Conservation (phyloP, 2,888 invertebrate species). For the Junonia oenone region DNA sequence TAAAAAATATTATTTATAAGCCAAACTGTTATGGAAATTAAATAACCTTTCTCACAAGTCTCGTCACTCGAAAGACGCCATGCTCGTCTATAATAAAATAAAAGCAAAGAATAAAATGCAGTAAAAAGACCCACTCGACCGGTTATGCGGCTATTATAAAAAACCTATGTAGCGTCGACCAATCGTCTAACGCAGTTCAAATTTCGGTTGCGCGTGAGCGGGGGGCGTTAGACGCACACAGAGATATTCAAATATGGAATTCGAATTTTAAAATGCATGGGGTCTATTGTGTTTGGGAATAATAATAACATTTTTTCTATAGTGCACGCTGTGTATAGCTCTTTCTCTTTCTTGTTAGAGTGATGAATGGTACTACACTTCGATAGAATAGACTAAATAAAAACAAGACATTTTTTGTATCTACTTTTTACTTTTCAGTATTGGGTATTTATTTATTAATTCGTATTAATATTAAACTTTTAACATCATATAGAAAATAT, state of each 20-base stretch:
- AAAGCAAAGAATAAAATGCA: conserved; percentile 25
- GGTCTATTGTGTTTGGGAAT: not conserved
- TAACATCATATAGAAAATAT: too few relatives aligned
- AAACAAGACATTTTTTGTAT: too few relatives aligned
- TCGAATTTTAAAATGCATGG: conserved; percentile 1
- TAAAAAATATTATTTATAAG: not conserved
- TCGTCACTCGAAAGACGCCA: conserved; percentile 20
- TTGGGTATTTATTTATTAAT: too few relatives aligned
- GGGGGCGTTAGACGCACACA: conserved; percentile 49
- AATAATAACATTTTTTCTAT: not conserved
- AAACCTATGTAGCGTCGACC: conserved; percentile 43
- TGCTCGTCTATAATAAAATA: conserved; percentile 16
- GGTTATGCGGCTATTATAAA: conserved; percentile 20
- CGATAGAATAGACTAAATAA: too few relatives aligned
- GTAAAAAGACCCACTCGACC: conserved; percentile 27
- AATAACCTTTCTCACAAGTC: not conserved
- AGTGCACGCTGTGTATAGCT: too few relatives aligned
- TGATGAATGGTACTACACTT: too few relatives aligned
- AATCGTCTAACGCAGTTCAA: conserved; percentile 70
- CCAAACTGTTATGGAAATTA: not conserved
- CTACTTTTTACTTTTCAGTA: too few relatives aligned
- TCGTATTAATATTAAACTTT: too few relatives aligned
- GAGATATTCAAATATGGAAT: not conserved
- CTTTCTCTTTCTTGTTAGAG: not conserved
- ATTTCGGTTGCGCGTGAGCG: conserved; percentile 43